A percentile compares a stretch with the other conserved stretches of the same genome.
These are phyloP conservation scores for Heterotilapia buettikoferi DNA, from an alignment of 2,113 vertebrate genomes.

Conservation along the genomic window DNA sequence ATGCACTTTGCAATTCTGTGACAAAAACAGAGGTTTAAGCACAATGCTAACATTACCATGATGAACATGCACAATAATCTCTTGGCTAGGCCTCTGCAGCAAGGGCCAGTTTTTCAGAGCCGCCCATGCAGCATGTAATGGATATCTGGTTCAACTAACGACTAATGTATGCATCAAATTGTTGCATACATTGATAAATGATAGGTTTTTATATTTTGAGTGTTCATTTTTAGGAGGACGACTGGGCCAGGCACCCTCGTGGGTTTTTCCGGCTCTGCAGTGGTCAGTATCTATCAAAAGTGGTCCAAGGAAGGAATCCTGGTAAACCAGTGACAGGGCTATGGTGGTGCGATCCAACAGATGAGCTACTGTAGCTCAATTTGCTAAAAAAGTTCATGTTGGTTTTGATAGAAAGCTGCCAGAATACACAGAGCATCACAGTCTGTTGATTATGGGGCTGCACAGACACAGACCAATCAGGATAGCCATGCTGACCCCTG, in stretches of 20 bases:
- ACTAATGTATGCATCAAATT: not conserved
- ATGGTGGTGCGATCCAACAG: not conserved
- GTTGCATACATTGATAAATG: not conserved
- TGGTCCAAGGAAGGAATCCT: not conserved
- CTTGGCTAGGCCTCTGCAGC: not conserved
- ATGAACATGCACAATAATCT: not conserved
- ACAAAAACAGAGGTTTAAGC: not conserved
- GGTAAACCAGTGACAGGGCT: not conserved
- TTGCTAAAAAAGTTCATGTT: not conserved
- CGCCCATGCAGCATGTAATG: not conserved
- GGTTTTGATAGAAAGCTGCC: not conserved
- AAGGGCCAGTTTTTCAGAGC: not conserved
- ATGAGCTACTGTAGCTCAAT: not conserved
- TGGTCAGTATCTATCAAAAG: not conserved
- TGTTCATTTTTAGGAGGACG: not conserved
- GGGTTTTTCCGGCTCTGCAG: not conserved
- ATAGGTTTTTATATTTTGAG: not conserved
- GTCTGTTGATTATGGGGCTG: not conserved
- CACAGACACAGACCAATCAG: not conserved
- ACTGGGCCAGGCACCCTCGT: not conserved
- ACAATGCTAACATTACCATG: not conserved
- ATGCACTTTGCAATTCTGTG: too few relatives aligned
- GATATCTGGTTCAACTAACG: not conserved
- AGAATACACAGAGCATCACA: not conserved
- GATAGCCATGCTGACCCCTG: not conserved